Conservation (phyloP, 2,113 vertebrate species). For the Trochalopteron elliotii region DNA sequence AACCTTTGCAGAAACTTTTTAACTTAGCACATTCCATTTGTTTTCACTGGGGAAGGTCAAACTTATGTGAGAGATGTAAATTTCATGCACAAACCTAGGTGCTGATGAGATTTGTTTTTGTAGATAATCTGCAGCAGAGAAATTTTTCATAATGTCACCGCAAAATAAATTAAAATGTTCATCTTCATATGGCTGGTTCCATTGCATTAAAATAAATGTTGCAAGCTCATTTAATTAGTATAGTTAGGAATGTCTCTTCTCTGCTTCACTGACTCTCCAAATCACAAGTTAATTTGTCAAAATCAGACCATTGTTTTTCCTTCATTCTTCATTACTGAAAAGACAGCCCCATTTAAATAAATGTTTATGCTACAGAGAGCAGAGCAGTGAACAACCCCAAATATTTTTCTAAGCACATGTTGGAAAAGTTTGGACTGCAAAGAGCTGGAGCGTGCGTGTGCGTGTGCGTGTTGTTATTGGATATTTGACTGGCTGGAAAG, state of each 20-base stretch:
- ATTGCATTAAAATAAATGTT: conserved; percentile 91
- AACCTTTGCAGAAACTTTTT: conserved; percentile 79
- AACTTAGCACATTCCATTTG: conserved; percentile 73
- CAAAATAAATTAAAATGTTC: conserved; percentile 91
- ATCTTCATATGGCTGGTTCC: conserved; percentile 88
- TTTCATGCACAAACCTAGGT: conserved; percentile 79
- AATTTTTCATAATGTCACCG: conserved; percentile 88
- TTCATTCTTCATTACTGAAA: conserved; percentile 88
- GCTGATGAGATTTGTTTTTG: conserved; percentile 87
- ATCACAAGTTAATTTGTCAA: conserved; percentile 92
- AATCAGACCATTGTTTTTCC: conserved; percentile 89
- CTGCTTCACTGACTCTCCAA: conserved; percentile 87
- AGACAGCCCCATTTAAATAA: conserved; percentile 87
- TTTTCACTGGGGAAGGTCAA: conserved; percentile 80
- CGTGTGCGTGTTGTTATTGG: conserved; percentile 53
- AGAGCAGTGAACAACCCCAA: conserved; percentile 80
- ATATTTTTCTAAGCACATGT: conserved; percentile 78
- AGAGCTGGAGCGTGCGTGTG: background rate
- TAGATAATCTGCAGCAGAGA: conserved; percentile 81
- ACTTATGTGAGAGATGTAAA: conserved; percentile 76
- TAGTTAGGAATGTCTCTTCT: conserved; percentile 87
- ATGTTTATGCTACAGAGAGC: conserved; percentile 87
- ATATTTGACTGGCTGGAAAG: conserved; percentile 71
- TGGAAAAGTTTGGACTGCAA: conserved; percentile 70
- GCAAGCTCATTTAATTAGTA: conserved; percentile 91